These are phyloP conservation scores for Anorthoa munda DNA, from an alignment of 2,888 invertebrate species.

Conservation along the genomic window DNA sequence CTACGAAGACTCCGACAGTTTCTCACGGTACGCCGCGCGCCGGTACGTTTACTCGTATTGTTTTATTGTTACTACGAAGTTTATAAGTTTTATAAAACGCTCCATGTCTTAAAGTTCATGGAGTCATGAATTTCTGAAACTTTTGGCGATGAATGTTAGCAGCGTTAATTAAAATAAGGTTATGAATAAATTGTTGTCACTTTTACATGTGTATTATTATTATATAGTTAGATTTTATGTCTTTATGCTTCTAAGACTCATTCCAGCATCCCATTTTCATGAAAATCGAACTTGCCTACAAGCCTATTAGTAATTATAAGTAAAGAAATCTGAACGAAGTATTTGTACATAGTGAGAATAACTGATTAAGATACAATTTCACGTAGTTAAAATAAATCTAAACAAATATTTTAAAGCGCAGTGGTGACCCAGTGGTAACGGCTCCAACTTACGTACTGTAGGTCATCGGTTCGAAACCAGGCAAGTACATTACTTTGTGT, in stretches of 20 bases:
- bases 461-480: no score
- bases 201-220: neutral
- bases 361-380: no score
- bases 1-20: slow-evolving; percentile 43
- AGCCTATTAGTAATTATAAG: no score
- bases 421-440: no score
- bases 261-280: neutral
- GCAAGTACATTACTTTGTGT: no score
- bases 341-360: no score
- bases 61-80: slow-evolving; percentile 38
- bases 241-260: no score
- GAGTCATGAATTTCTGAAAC: slow-evolving; percentile 24
- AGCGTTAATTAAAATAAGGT: slow-evolving; percentile 7
- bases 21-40: slow-evolving; percentile 27
- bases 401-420: no score
- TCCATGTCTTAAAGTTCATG: slow-evolving; percentile 38
- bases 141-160: neutral
- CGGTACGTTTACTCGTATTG: slow-evolving; percentile 48
- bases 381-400: no score
- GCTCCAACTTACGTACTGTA: no score
- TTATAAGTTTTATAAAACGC: slow-evolving; percentile 34
- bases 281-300: no score
- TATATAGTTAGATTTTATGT: neutral
- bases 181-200: slow-evolving; percentile 3
- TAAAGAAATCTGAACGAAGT: no score